These are phyloP conservation scores for Okapia johnstoni DNA, from an alignment of 2,113 vertebrate species.

Conservation along the genomic window DNA sequence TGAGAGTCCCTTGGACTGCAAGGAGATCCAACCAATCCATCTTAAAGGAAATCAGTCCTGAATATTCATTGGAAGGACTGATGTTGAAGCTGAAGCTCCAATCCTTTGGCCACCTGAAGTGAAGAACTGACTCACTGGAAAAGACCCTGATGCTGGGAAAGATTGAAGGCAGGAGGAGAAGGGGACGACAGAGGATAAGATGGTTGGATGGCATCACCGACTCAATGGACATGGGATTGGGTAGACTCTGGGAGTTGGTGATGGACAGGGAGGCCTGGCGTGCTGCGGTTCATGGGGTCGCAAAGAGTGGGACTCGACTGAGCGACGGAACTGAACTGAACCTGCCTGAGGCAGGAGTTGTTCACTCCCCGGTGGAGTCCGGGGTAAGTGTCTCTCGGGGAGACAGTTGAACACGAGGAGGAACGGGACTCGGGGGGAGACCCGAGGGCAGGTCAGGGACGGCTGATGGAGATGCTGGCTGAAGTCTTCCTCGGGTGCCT, in stretches of 20 bases:
- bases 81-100: neutral
- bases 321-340: neutral
- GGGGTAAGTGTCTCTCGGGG: neutral
- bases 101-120: neutral
- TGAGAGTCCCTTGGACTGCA: neutral
- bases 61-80: neutral
- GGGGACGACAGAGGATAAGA: neutral
- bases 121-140: neutral
- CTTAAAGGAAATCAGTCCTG: neutral
- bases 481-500: accelerated
- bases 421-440: accelerated
- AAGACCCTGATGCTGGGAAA: neutral
- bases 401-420: neutral
- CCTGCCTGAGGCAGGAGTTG: neutral
- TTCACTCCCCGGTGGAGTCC: neutral
- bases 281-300: accelerated
- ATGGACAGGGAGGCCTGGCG: neutral
- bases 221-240: neutral
- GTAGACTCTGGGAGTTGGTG: accelerated
- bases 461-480: neutral
- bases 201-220: accelerated
- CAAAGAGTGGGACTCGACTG: neutral
- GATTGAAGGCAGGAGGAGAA: neutral
- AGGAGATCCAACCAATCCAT: neutral
- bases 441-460: accelerated